Evolutionary conservation across 2,113 vertebrate species (phyloP).

Genomic region (Chrysemys picta): DNA sequence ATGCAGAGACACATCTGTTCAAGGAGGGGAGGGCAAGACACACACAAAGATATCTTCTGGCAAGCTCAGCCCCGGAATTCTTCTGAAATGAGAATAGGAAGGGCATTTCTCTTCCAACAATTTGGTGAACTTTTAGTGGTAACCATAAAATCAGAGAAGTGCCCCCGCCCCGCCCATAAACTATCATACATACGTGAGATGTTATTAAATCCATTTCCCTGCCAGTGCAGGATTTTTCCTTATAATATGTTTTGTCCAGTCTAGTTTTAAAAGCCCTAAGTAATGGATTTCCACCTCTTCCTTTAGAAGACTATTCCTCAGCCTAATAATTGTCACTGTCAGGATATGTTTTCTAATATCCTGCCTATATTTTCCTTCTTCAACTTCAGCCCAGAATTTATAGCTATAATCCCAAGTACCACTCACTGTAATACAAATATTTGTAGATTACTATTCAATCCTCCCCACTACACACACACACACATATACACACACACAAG

Average conservation of each 20-base stretch:
- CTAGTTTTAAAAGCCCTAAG: neutral
- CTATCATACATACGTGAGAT: neutral
- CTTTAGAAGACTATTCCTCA: neutral
- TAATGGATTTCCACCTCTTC: neutral
- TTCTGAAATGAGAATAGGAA: neutral
- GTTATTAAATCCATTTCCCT: neutral
- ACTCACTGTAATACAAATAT: neutral
- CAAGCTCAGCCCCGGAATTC: neutral
- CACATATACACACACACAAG: neutral
- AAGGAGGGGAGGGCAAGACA: neutral
- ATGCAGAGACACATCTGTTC: neutral
- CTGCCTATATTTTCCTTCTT: neutral
- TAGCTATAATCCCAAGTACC: neutral
- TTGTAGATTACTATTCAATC: neutral
- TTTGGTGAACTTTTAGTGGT: neutral
- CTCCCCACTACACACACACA: neutral
- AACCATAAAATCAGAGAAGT: neutral
- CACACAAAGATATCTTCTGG: neutral
- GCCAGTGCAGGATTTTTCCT: neutral
- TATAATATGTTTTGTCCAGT: neutral
- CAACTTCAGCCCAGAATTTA: neutral
- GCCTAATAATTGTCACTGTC: neutral
- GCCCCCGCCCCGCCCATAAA: neutral
- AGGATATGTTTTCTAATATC: neutral
- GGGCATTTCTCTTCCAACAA: neutral